Conservation (phyloP, 2,797 vertebrate species). For the Calcarius lapponicus region DNA sequence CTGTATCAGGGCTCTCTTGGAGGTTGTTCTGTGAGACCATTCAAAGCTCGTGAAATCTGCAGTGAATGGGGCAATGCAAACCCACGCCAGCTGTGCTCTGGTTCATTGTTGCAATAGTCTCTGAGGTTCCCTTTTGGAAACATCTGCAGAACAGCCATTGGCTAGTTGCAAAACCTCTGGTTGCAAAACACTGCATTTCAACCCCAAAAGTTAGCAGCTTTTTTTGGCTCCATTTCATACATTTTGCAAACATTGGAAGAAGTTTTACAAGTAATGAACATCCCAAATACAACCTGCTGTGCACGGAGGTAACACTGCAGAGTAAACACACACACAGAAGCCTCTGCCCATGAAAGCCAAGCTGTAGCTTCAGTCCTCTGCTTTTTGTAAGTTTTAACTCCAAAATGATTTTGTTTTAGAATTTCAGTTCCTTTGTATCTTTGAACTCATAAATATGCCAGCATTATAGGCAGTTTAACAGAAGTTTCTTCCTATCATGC, state of each 20-base stretch:
- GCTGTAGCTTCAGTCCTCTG: not conserved
- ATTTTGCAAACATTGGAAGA: not conserved
- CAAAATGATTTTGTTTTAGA: not conserved
- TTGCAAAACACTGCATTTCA: not conserved
- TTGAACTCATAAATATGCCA: not conserved
- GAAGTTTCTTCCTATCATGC: not conserved
- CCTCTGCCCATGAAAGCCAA: not conserved
- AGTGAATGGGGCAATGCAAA: not conserved
- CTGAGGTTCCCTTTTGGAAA: not conserved
- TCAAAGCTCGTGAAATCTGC: not conserved
- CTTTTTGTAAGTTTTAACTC: not conserved
- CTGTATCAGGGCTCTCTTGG: not conserved
- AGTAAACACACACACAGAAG: not conserved
- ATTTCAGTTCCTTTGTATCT: not conserved
- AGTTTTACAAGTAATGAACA: not conserved
- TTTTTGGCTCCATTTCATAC: not conserved
- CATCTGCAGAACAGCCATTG: not conserved
- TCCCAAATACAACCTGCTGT: not conserved
- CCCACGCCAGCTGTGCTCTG: fast-evolving
- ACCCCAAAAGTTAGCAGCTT: not conserved
- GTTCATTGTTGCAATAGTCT: not conserved
- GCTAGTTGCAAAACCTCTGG: not conserved
- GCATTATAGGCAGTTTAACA: not conserved
- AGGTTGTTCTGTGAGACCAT: not conserved
- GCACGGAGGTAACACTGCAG: fast-evolving